A percentile compares a stretch with the other conserved stretches of the same genome.
Conservation (phyloP, 2,888 invertebrate species). For the Pherbina coryleti region DNA sequence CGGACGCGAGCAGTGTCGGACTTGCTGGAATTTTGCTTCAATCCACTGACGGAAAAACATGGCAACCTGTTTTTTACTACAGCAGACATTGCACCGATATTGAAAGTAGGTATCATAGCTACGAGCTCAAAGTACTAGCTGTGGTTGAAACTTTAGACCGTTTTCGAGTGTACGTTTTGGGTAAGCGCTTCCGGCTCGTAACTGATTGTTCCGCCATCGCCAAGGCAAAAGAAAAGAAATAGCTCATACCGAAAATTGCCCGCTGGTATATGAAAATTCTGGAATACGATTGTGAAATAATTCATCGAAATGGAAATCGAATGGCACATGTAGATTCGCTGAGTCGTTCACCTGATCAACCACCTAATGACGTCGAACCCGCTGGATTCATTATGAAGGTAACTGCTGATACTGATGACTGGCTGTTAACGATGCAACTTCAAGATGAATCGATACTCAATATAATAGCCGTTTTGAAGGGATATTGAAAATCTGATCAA, state of each 20-base stretch:
- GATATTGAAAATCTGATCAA: not conserved
- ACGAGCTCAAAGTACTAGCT: constrained; percentile 46
- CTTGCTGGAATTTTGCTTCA: constrained; percentile 47
- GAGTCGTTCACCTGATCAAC: constrained; percentile 32
- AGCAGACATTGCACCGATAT: constrained; percentile 44
- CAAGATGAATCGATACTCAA: constrained; percentile 34
- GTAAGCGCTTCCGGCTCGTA: too few species aligned
- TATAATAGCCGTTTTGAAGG: constrained; percentile 14
- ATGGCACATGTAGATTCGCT: constrained; percentile 40
- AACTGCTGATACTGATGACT: constrained; percentile 32
- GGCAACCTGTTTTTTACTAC: constrained; percentile 46
- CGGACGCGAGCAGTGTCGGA: constrained; percentile 47
- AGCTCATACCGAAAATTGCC: constrained; percentile 49
- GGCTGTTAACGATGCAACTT: constrained; percentile 43
- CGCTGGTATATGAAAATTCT: constrained; percentile 51
- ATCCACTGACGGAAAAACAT: constrained; percentile 33
- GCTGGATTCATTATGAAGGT: constrained; percentile 30
- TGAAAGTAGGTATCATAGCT: constrained; percentile 44
- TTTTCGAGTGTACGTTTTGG: too few species aligned
- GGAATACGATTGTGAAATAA: constrained; percentile 39
- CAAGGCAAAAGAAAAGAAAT: constrained; percentile 51
- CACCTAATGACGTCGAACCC: constrained; percentile 28
- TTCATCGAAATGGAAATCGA: constrained; percentile 40
- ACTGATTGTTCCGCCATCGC: constrained; percentile 39
- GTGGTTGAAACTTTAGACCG: too few species aligned